These are phyloP conservation scores for Eupithecia centaureata DNA, from an alignment of 2,888 invertebrate species.

Conservation along the genomic window DNA sequence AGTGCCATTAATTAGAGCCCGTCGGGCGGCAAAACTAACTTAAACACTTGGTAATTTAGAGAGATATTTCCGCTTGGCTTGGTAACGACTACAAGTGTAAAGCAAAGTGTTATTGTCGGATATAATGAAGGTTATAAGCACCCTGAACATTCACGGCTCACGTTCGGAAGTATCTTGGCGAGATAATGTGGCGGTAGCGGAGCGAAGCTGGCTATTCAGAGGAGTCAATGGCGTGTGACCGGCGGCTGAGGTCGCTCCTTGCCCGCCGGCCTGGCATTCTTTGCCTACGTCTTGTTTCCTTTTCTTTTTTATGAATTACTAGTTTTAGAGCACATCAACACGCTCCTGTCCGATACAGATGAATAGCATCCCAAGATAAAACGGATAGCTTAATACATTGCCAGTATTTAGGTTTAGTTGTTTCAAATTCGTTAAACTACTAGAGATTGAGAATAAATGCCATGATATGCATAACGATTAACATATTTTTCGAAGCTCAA, in stretches of 20 bases:
- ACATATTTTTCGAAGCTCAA: not conserved
- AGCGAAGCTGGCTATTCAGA: conserved; percentile 72
- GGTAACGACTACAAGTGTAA: conserved; percentile 35
- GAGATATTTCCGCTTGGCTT: conserved; percentile 40
- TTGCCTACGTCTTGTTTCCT: conserved; percentile 69
- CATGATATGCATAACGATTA: not conserved
- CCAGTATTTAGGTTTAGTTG: not conserved
- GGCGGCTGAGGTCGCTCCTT: conserved; percentile 70
- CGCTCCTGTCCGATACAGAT: conserved; percentile 45
- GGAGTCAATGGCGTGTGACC: conserved; percentile 82
- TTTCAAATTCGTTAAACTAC: no score
- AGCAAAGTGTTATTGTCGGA: conserved; percentile 39
- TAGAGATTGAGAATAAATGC: no score
- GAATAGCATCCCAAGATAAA: conserved; percentile 9
- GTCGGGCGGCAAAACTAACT: conserved; percentile 43
- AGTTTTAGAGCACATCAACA: conserved; percentile 56
- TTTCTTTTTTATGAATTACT: conserved; percentile 57
- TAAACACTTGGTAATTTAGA: conserved; percentile 37
- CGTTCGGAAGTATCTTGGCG: conserved; percentile 58
- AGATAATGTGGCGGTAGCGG: conserved; percentile 68
- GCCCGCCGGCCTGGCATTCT: conserved; percentile 74
- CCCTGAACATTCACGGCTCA: conserved; percentile 61
- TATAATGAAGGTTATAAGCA: conserved; percentile 59
- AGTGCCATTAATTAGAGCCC: conserved; percentile 55
- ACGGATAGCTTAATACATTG: not conserved